Conservation (phyloP, 92 coral and sea anemone genomes). For the Actinostola sp. region DNA sequence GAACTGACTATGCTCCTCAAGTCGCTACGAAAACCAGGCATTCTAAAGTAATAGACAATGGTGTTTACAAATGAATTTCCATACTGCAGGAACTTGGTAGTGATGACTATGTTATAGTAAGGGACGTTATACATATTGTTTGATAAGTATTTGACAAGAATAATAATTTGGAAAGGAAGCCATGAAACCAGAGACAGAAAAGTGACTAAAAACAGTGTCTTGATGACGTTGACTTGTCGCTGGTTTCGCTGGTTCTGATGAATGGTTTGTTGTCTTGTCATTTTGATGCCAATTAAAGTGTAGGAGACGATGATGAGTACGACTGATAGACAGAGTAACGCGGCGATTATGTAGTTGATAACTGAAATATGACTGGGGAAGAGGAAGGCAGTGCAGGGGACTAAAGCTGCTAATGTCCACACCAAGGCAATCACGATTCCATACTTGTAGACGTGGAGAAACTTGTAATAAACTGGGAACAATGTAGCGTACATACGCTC, state of each 20-base stretch:
- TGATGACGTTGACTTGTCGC: conserved; percentile 11
- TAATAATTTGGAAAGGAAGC: conserved; percentile 61
- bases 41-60: conserved; percentile 52
- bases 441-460: conserved; percentile 14
- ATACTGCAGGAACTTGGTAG: conserved; percentile 55
- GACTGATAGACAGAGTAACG: conserved; percentile 11
- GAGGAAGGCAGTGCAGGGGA: conserved; percentile 17
- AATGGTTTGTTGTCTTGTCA: conserved; percentile 6
- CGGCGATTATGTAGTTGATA: not conserved
- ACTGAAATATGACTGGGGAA: too few species aligned
- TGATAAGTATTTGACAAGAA: conserved; percentile 47
- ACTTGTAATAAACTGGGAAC: conserved; percentile 22
- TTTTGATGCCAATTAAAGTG: conserved; percentile 15
- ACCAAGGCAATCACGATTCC: conserved; percentile 2
- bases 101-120: conserved; percentile 16
- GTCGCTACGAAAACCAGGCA: conserved; percentile 54
- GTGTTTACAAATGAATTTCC: conserved; percentile 65
- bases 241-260: conserved; percentile 7
- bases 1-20: conserved; percentile 1
- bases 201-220: conserved; percentile 48
- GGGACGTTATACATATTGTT: conserved; percentile 6
- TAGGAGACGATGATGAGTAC: conserved; percentile 15
- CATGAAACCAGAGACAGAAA: conserved; percentile 51
- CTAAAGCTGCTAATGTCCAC: conserved; percentile 1
- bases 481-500: conserved; percentile 51